These are phyloP conservation scores for Dipodomys spectabilis DNA, from an alignment of 2,113 vertebrate genomes.

Conservation along the genomic window DNA sequence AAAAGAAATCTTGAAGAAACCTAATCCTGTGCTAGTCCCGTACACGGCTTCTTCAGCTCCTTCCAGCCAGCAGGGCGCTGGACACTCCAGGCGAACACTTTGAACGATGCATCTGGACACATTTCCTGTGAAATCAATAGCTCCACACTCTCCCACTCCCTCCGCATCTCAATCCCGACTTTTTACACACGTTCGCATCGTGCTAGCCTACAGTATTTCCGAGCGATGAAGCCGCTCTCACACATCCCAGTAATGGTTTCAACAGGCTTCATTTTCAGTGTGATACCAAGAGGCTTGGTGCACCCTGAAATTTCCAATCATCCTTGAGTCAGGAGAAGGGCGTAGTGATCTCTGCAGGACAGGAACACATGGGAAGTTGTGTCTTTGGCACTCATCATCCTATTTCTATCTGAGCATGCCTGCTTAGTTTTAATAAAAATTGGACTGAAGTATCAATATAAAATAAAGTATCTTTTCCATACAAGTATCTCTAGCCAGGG, in stretches of 20 bases:
- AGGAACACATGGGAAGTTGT: not conserved
- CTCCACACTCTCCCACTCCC: slow-evolving; percentile 16
- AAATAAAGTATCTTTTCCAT: slow-evolving; percentile 59
- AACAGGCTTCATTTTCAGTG: slow-evolving; percentile 59
- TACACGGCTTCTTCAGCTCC: not conserved
- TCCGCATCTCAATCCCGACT: slow-evolving; percentile 19
- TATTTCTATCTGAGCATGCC: not conserved
- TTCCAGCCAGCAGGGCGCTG: not conserved
- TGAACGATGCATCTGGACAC: slow-evolving; percentile 19
- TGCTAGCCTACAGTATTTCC: slow-evolving; percentile 66
- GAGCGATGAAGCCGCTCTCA: slow-evolving; percentile 66
- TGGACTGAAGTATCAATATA: not conserved
- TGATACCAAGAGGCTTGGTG: not conserved
- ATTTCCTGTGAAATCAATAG: slow-evolving; percentile 61
- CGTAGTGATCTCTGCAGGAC: not conserved
- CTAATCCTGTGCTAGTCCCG: not conserved
- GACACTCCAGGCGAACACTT: not conserved
- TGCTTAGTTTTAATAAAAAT: slow-evolving; percentile 22
- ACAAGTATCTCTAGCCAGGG: slow-evolving; percentile 40
- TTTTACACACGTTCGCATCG: slow-evolving; percentile 55
- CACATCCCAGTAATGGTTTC: slow-evolving; percentile 63
- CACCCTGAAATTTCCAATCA: slow-evolving; percentile 49
- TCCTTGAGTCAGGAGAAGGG: slow-evolving; percentile 36
- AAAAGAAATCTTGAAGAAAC: slow-evolving; percentile 16
- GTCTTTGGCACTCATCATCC: not conserved